Evolutionary conservation across 64 coral and sea anemone species (phyloP), one percentile per base, ranked within the genome.

Genomic region (Pocillopora damicornis): DNA sequence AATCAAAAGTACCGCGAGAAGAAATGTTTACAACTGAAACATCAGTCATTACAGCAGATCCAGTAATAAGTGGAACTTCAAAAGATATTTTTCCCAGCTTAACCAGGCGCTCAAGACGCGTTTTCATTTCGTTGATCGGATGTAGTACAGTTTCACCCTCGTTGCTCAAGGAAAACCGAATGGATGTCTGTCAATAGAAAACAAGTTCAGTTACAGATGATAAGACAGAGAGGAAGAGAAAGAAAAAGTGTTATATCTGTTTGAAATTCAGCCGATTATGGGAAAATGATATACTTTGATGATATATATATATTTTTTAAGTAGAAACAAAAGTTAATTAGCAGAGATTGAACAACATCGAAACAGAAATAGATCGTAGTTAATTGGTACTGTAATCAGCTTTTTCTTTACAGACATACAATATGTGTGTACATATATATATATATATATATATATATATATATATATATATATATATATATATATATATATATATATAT

Each of bases 101-200:
- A 1, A 85, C 81, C 13, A 65, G 63, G 69, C 14, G 37, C 58
- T 85, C 65, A 26, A 85, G 81, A 26, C 64, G 22, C n/a, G 71
- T 65, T 85, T 71, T 85, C 11, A 85, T 30, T 58, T 36, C 12
- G 2, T 71, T 2, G 37, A 85, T 38, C 30, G 81, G 81, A 85
- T 85, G 56, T 37, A 71, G 10, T 37, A 57, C 20, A 51, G 36
- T 42, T 10, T 85, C 11, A 56, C 65, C 81, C 38, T 85, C 81
- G n/a, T 85, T 85, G 65, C 81, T 85, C 64, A 85, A 58, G 3
- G 18, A 57, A 12, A 85, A 72, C 25, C 15, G 35, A 45, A 85
- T 38, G 15, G 65, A 85, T 25, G 65, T 73, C 81, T 85, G 42
- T 51, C 3, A 30, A 13, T 42, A 26, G 20, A 67, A 23, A 71